phyloP scores from a whole-genome alignment of 2,113 vertebrate genomes.

The Seriola quinqueradiata region DNA sequence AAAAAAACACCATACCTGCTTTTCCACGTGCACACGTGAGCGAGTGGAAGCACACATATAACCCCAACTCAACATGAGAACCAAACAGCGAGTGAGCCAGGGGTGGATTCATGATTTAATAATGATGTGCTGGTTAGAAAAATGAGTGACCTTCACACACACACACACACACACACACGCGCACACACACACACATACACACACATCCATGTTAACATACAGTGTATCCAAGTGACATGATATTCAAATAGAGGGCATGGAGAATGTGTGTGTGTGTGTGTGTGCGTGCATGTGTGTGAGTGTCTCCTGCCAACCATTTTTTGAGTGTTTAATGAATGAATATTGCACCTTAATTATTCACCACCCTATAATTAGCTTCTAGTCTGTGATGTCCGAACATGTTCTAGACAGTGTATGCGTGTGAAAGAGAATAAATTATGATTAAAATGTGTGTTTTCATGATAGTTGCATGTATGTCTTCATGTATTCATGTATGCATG shows the following conservation, averaged over 20 bases:
- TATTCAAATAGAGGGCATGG: slow-evolving; percentile 62
- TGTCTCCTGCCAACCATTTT: slow-evolving; percentile 38
- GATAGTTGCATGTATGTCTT: background rate
- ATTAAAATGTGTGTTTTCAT: background rate
- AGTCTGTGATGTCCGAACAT: slow-evolving; percentile 8
- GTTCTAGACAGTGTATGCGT: background rate
- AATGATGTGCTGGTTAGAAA: slow-evolving; percentile 55
- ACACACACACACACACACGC: slow-evolving; percentile 20
- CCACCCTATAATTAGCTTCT: slow-evolving; percentile 48
- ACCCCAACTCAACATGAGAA: slow-evolving; percentile 7
- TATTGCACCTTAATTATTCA: slow-evolving; percentile 55
- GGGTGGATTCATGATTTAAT: slow-evolving; percentile 58
- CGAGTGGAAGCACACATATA: background rate
- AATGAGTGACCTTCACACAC: slow-evolving; percentile 61
- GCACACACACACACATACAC: slow-evolving; percentile 3
- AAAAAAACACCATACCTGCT: slow-evolving; percentile 5
- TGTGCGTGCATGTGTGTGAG: background rate
- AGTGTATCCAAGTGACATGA: slow-evolving; percentile 43
- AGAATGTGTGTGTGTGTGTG: background rate
- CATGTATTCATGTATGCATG: slow-evolving; percentile 9
- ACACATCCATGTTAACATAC: slow-evolving; percentile 35
- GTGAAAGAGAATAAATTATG: background rate
- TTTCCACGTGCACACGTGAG: slow-evolving; percentile 14
- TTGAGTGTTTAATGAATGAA: slow-evolving; percentile 50
- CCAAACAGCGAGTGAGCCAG: slow-evolving; percentile 6